Conservation (phyloP, 1,140 invertebrate species). For the Oreohelix idahoensis region DNA sequence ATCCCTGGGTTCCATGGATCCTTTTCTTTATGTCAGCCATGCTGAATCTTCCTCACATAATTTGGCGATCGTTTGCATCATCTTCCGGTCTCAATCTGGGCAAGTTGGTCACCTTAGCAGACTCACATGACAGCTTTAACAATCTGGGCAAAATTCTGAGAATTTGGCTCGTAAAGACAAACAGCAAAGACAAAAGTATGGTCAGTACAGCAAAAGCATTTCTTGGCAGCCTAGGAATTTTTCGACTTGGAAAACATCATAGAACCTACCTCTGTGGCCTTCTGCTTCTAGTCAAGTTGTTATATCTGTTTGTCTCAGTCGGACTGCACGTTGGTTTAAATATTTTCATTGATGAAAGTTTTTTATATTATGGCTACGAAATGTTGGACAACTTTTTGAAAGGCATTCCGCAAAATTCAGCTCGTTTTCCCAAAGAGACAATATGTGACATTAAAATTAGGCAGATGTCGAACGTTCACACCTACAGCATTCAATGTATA, state of each 20-base stretch:
- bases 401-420: slow-evolving; percentile 8
- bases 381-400: slow-evolving; percentile 10
- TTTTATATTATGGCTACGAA: slow-evolving; percentile 25
- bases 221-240: slow-evolving; percentile 18
- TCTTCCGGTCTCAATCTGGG: slow-evolving; percentile 21
- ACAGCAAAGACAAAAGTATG: neutral
- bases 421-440: slow-evolving; percentile 73
- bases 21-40: slow-evolving; percentile 63
- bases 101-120: neutral
- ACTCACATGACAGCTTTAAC: slow-evolving; percentile 6
- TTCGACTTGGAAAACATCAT: slow-evolving; percentile 11
- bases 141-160: slow-evolving; percentile 25
- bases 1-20: slow-evolving; percentile 70
- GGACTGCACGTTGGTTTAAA: neutral
- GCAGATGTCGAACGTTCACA: slow-evolving; percentile 67
- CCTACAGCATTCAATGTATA: slow-evolving; percentile 73
- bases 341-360: slow-evolving; percentile 35
- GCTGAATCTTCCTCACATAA: slow-evolving; percentile 64
- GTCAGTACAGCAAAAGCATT: neutral
- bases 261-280: slow-evolving; percentile 20
- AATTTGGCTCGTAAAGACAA: slow-evolving; percentile 7
- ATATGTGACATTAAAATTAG: slow-evolving; percentile 75
- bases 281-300: neutral
- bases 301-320: slow-evolving; percentile 11
- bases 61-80: slow-evolving; percentile 51